Evolutionary conservation across 2,888 invertebrate genomes (phyloP), one percentile per base, ranked within the genome.

Genomic region (Antheraea assamensis): DNA sequence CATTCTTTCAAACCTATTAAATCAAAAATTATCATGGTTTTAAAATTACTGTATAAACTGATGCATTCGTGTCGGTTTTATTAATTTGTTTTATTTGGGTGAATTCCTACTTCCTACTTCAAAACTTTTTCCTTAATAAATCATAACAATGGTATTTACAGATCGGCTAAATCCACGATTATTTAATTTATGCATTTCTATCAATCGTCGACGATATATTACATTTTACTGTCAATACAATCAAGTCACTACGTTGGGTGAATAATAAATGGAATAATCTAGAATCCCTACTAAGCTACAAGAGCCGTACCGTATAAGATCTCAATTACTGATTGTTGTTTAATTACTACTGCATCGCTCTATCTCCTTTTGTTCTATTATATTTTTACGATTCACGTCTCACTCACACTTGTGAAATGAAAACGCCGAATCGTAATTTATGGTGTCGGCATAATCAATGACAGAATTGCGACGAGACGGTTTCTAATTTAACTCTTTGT

Each of bases 251-350:
- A 30, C 3, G 17, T 30, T 30, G 21, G 27, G 27, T 64, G 8
- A 58, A n/a, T 58, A 64, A 58, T 13, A 61, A 61, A 64, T 3
- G 61, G 30, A 27, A 64, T 30, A 64, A 64, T 64, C 30, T 30
- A 58, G 24, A 24, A 64, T 30, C 27, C 30, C 13, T 27, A 64
- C 61, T 64, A 64, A 64, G 61, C 61, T 30, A 17, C 61, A 15
- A 64, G 30, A 64, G 61, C 61, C 17, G 17, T 64, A 64, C 61
- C 27, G 27, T 15, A 64, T 30, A 64, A 64, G 61, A 64, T 64
- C 61, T 64, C 30, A 17, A 30, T 27, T 27, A 0, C 61, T 64
- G 61, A 64, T 64, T 64, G 61, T 64, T 17, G 17, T 64, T 64
- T 64, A 30, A 64, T 64, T 64, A 64, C 17, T 27, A 1, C 17